These are phyloP conservation scores for Lucilia cuprina DNA, from an alignment of 1,140 invertebrate species.

Conservation along the genomic window DNA sequence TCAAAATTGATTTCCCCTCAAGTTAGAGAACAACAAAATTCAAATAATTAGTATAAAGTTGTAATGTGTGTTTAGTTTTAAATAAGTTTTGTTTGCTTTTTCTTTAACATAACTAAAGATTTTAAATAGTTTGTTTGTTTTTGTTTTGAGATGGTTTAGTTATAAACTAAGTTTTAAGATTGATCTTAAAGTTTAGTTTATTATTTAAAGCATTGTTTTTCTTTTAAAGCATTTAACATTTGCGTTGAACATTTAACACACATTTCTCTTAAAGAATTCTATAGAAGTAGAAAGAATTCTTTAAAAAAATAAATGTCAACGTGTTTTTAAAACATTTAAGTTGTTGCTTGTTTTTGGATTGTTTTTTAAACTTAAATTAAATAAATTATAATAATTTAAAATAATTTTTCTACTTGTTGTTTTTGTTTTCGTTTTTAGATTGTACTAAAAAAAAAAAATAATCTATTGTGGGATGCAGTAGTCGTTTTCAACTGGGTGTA, in stretches of 20 bases:
- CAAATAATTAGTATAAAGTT: not conserved
- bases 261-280: not conserved
- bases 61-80: not conserved
- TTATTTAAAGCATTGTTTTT: not conserved
- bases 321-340: not conserved
- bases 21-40: not conserved
- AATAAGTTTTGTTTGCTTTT: not conserved
- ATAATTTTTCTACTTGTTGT: not conserved
- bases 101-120: not conserved
- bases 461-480: not conserved
- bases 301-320: not conserved
- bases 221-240: not conserved
- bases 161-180: not conserved
- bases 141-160: not conserved
- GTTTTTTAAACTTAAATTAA: not conserved
- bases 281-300: not conserved
- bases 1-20: not conserved
- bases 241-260: not conserved
- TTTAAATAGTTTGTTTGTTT: too few species aligned
- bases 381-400: not conserved
- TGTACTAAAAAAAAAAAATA: not conserved
- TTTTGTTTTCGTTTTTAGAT: not conserved
- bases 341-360: not conserved
- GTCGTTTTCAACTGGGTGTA: not conserved
- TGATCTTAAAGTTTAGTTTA: not conserved